Percentiles rank a stretch among this genome's conserved stretches.
Conservation (phyloP, 2,888 invertebrate species). For the Drosophila monieri region DNA sequence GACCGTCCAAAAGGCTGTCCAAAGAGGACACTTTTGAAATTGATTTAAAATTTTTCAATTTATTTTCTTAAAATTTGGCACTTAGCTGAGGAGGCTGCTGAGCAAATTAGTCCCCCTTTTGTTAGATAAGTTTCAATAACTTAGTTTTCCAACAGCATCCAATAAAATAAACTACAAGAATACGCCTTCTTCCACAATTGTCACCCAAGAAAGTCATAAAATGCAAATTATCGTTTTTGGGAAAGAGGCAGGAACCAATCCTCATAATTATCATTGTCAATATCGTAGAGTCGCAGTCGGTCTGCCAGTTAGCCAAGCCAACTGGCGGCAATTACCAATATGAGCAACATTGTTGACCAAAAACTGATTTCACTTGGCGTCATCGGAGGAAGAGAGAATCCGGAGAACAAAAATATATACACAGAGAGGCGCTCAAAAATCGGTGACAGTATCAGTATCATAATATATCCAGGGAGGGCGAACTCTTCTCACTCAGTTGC, state of each 20-base stretch:
- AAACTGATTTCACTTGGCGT: constrained; percentile 53
- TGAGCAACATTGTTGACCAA: constrained; percentile 51
- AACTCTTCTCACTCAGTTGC: constrained; percentile 63
- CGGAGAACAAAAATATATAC: constrained; percentile 15
- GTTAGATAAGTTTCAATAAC: no score
- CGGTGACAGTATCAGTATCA: constrained; percentile 25
- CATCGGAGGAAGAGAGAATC: constrained; percentile 17
- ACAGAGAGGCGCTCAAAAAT: constrained; percentile 23
- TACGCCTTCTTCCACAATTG: neutral
- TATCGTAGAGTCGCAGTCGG: constrained; percentile 2
- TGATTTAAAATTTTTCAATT: no score
- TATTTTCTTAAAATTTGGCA: no score
- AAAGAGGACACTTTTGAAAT: no score
- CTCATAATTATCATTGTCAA: constrained; percentile 25
- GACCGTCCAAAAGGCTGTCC: neutral
- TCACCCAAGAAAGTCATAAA: constrained; percentile 34
- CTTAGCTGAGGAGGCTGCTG: no score
- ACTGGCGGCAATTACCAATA: constrained; percentile 59
- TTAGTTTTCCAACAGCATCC: no score
- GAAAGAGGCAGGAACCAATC: constrained; percentile 3
- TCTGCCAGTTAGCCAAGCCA: neutral
- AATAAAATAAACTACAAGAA: neutral
- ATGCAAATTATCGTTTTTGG: constrained; percentile 26
- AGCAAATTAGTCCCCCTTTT: no score
- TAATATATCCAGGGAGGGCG: constrained; percentile 39